These are phyloP conservation scores for Polymixis flavicincta DNA, from an alignment of 2,888 invertebrate genomes.

Conservation along the genomic window DNA sequence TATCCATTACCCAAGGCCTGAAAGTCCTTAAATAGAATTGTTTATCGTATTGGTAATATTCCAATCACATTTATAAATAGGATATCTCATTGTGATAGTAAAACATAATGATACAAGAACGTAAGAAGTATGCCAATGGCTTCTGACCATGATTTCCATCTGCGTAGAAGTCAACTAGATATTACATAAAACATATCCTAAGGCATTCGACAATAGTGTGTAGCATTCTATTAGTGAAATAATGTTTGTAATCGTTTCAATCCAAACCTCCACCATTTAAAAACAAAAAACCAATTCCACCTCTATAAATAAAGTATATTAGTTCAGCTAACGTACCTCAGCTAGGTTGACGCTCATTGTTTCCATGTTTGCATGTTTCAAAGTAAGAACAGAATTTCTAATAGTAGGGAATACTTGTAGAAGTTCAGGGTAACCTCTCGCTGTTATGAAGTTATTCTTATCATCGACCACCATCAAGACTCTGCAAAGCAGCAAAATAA, in stretches of 20 bases:
- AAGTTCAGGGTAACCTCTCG: constrained; percentile 89
- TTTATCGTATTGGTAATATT: constrained; percentile 1
- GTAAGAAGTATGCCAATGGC: neutral
- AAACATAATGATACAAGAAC: neutral
- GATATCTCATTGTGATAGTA: neutral
- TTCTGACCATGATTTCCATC: neutral
- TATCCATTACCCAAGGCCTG: neutral
- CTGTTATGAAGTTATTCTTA: constrained; percentile 90
- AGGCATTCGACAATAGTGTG: neutral
- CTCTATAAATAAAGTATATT: neutral
- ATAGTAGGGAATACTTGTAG: constrained; percentile 88
- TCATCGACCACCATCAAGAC: constrained; percentile 91
- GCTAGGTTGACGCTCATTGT: constrained; percentile 89
- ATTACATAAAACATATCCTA: neutral
- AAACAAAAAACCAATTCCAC: no score
- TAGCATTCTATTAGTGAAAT: neutral
- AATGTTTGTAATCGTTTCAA: neutral
- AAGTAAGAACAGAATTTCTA: constrained; percentile 87
- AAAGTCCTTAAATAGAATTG: constrained; percentile 10
- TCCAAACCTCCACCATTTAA: no score
- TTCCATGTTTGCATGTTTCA: constrained; percentile 90
- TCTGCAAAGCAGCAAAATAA: constrained; percentile 73
- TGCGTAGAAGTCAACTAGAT: neutral
- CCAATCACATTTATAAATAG: neutral
- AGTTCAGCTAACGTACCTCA: constrained; percentile 73